A percentile compares a stretch with the other conserved stretches of the same genome.
Conservation (phyloP, 2,888 invertebrate genomes). For the Diarsia rubi region DNA sequence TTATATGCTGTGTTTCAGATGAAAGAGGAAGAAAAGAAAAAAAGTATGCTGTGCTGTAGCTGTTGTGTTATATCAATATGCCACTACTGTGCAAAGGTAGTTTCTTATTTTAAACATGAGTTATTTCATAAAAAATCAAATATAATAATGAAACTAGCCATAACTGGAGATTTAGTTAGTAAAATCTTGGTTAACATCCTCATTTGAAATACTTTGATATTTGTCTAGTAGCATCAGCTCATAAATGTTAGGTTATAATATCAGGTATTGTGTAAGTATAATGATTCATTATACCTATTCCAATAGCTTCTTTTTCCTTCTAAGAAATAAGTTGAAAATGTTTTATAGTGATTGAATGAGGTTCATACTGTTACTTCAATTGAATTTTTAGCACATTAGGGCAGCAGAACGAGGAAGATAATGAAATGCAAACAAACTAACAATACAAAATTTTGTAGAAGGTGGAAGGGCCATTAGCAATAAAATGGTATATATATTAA, state of each 20-base stretch:
- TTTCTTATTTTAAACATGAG: no score
- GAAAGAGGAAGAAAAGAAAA: no score
- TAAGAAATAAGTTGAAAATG: background rate
- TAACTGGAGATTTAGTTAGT: background rate
- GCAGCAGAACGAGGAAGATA: background rate
- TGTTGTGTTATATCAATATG: background rate
- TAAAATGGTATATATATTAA: no score
- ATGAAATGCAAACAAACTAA: background rate
- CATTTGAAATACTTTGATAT: background rate
- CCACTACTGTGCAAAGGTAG: background rate
- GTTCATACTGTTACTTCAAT: background rate
- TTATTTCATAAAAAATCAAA: background rate
- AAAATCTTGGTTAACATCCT: background rate
- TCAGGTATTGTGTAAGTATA: background rate
- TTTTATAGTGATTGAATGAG: background rate
- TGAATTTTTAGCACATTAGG: background rate
- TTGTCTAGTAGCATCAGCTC: slow-evolving; percentile 3
- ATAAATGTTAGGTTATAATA: background rate
- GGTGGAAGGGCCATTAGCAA: no score
- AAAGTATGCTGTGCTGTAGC: no score
- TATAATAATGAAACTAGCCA: background rate
- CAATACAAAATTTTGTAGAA: background rate
- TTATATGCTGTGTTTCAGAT: background rate
- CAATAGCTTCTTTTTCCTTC: background rate
- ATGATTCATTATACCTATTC: background rate